These are phyloP conservation scores for Bemisia tabaci DNA, from an alignment of 1,140 invertebrate genomes.

Conservation along the genomic window DNA sequence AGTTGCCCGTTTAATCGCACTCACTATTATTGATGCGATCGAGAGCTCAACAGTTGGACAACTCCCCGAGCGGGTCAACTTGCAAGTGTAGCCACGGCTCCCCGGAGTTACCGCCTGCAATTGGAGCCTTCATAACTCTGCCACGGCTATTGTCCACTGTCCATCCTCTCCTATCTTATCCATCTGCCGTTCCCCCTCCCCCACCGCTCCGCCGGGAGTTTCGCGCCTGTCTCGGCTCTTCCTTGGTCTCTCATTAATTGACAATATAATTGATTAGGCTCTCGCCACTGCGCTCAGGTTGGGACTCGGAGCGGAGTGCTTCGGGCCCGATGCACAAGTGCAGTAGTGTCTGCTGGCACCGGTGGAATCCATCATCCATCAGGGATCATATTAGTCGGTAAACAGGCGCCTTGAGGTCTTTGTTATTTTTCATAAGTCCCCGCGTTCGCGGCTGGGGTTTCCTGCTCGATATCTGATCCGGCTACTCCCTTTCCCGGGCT, in stretches of 20 bases:
- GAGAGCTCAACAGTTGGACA: too few relatives aligned
- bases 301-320: too few relatives aligned
- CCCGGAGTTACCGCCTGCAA: not conserved
- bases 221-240: too few relatives aligned
- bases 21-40: too few relatives aligned
- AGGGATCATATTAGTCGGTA: not conserved
- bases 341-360: not conserved
- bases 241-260: not conserved
- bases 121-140: not conserved
- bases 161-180: too few relatives aligned
- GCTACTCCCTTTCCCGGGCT: not conserved
- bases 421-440: not conserved
- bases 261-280: not conserved
- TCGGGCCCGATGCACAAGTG: not conserved
- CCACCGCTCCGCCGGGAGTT: too few relatives aligned
- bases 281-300: not conserved
- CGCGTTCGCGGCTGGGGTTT: not conserved
- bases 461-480: not conserved
- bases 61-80: too few relatives aligned
- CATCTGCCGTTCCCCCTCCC: not conserved
- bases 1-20: too few relatives aligned
- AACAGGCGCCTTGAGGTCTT: not conserved
- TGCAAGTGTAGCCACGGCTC: too few relatives aligned
- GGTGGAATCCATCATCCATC: not conserved
- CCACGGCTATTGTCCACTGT: not conserved